Percentiles rank a stretch among this genome's conserved stretches.
Evolutionary conservation across 2,797 vertebrate genomes (phyloP).

Genomic region (Botia kubotai): DNA sequence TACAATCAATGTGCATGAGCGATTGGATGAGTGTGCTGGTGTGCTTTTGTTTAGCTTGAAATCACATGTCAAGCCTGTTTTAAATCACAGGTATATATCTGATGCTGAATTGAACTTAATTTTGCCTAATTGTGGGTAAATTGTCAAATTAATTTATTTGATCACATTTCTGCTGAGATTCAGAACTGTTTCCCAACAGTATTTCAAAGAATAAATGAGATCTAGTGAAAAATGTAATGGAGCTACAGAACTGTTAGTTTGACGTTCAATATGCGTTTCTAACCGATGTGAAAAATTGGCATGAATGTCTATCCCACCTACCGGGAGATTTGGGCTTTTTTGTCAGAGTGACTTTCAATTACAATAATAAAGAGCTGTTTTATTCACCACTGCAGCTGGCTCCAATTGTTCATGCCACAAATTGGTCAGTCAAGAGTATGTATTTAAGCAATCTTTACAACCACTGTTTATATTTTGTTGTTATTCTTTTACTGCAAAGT

Average conservation of each 20-base stretch:
- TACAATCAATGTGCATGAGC: background rate
- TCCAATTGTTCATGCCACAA: constrained; percentile 23
- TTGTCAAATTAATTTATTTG: background rate
- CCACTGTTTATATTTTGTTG: constrained; percentile 32
- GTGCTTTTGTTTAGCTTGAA: background rate
- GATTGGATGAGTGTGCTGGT: background rate
- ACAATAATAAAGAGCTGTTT: constrained; percentile 44
- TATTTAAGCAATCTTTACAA: constrained; percentile 41
- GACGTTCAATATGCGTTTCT: background rate
- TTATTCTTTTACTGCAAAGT: constrained; percentile 5
- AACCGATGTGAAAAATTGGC: constrained; percentile 15
- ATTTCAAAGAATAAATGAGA: background rate
- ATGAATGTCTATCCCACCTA: constrained; percentile 3
- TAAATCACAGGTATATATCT: background rate
- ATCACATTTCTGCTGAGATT: background rate
- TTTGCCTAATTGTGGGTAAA: background rate
- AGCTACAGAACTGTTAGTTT: background rate
- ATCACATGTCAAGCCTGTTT: background rate
- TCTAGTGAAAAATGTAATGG: background rate
- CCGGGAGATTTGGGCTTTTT: constrained; percentile 19
- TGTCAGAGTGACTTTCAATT: constrained; percentile 13
- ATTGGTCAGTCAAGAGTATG: constrained; percentile 19
- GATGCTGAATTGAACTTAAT: background rate
- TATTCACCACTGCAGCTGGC: constrained; percentile 25
- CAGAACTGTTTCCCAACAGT: background rate